Conservation (phyloP, 2,888 invertebrate species). For the Macaria liturata region DNA sequence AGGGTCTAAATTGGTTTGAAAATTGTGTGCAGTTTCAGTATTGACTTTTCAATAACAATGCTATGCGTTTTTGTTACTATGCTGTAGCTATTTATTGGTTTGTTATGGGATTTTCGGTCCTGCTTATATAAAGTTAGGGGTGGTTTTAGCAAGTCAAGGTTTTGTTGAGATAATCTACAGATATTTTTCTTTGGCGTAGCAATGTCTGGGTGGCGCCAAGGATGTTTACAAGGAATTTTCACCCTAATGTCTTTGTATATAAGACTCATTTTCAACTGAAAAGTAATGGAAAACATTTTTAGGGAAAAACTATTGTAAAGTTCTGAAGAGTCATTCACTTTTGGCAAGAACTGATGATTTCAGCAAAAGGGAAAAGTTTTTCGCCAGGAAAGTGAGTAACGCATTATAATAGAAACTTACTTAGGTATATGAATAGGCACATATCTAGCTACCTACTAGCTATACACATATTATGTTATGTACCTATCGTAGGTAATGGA, state of each 20-base stretch:
- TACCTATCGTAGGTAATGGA: no score
- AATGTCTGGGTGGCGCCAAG: constrained; percentile 53
- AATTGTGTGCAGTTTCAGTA: constrained; percentile 40
- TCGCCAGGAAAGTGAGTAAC: no score
- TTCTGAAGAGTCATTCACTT: constrained; percentile 18
- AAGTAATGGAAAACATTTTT: constrained; percentile 2
- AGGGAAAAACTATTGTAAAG: constrained; percentile 20
- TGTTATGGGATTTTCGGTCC: constrained; percentile 24
- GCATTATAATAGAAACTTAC: no score
- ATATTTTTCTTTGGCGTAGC: constrained; percentile 48
- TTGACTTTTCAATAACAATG: constrained; percentile 49
- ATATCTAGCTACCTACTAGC: no score
- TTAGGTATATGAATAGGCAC: no score
- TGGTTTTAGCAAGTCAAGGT: constrained; percentile 10
- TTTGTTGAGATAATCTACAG: constrained; percentile 27
- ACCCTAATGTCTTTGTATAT: not conserved
- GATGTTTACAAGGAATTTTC: constrained; percentile 27
- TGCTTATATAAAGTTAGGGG: not conserved
- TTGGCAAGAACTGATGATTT: constrained; percentile 7
- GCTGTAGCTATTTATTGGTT: constrained; percentile 24
- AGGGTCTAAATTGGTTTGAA: constrained; percentile 26
- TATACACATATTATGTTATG: no score
- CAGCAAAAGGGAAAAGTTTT: not conserved
- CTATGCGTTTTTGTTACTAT: constrained; percentile 39
- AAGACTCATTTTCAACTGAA: not conserved